Base-by-base conservation (phyloP, 2,797 vertebrate genomes). In the Telmatherina bonti region DNA sequence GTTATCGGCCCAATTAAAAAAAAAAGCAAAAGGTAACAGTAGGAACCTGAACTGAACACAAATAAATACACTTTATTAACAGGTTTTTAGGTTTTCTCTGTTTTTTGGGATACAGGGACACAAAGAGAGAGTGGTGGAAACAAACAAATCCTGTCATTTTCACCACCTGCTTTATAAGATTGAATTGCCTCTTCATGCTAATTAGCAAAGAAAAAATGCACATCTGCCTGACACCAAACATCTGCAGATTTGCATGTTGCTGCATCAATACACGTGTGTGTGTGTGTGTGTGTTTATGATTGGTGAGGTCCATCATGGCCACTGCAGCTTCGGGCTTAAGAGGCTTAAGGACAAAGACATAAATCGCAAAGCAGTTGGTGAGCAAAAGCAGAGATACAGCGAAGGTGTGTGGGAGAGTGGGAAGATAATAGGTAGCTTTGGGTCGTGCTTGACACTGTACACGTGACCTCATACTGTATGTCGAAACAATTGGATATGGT, bases 401-500 rank as follows among this genome's bases (percentile, higher is more conserved):
- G 82, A 76, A 84, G 86, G 84, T 82, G 77, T 79, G 68, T 30
- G 5, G 61, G 58, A 73, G 67, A 72, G 67, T 24, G 68, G 68
- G 70, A 20, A 76, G 80, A 86, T 85, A 91, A 87, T 86, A 73
- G 84, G 82, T 70, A 72, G 88, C 80, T 70, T 78, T 80, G 85
- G 76, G 71, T 82, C 75, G 74, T 52, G 69, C 62, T 72, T 75
- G 80, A 72, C 82, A 67, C 68, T 57, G 70, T 43, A 53, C 84
- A 72, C 59, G 63, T 76, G 70, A 81, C 60, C 70, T 30, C 71
- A 69, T 83, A 80, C 82, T 86, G 82, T 83, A 83, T 80, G 90
- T 88, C 67, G 53, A 70, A 62, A 53, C 78, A 64, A 92, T 88
- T 90, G 88, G 90, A 88, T 72, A 70, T 55, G 89, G 79, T 83